These are phyloP conservation scores for Apocrypta bakeri DNA, from an alignment of 1,140 invertebrate species.

Conservation along the genomic window DNA sequence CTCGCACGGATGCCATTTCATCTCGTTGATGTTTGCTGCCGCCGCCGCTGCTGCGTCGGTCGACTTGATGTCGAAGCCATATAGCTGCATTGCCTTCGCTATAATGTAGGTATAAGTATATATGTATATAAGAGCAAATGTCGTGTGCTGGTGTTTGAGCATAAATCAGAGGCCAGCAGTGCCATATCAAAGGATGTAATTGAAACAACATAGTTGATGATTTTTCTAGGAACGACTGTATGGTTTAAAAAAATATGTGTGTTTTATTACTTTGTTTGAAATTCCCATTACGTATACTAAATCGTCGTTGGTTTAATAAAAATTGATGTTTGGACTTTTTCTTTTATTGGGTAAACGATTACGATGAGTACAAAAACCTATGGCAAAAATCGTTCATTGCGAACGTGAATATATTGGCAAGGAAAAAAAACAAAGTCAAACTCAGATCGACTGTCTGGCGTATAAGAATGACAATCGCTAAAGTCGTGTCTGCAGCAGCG, in stretches of 20 bases:
- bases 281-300: neutral
- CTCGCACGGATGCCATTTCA: conserved; percentile 48
- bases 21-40: conserved; percentile 14
- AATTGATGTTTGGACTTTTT: neutral
- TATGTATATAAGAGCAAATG: neutral
- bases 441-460: neutral
- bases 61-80: neutral
- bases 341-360: neutral
- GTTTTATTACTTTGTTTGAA: neutral
- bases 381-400: neutral
- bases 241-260: neutral
- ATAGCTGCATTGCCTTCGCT: too few relatives aligned
- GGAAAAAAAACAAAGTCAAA: neutral
- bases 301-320: neutral
- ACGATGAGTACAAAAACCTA: neutral
- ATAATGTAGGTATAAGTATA: too few relatives aligned
- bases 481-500: neutral
- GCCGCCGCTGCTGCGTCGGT: neutral
- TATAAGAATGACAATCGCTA: neutral
- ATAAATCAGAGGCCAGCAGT: neutral
- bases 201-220: conserved; percentile 18
- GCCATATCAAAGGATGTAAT: neutral
- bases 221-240: neutral
- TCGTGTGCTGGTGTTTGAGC: neutral
- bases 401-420: neutral